A percentile compares a stretch with the other conserved stretches of the same genome.
Conservation (phyloP, 2,113 vertebrate genomes). For the Peromyscus polionotus region DNA sequence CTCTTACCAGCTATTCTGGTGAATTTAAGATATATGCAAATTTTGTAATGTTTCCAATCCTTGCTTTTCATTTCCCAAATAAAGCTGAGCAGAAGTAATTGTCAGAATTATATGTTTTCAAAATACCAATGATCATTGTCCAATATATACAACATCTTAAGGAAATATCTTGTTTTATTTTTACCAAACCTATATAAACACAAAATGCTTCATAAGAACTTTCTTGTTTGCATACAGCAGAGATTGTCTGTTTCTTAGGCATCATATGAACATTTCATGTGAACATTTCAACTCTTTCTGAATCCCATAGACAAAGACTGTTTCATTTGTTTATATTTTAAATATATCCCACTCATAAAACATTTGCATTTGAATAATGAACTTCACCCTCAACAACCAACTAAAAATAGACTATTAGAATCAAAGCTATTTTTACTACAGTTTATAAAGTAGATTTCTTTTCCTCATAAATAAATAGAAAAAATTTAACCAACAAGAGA, state of each 20-base stretch:
- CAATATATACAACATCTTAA: background rate
- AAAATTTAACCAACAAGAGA: background rate
- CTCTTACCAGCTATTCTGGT: background rate
- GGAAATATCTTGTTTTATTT: background rate
- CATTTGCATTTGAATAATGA: constrained; percentile 50
- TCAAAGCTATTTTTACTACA: constrained; percentile 21
- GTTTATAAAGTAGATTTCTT: background rate
- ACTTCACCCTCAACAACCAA: background rate
- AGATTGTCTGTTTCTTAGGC: background rate
- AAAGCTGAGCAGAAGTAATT: background rate
- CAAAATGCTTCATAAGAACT: background rate
- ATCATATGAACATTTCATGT: background rate
- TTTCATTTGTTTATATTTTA: constrained; percentile 25
- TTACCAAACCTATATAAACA: background rate
- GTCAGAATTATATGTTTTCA: background rate
- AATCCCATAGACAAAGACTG: background rate
- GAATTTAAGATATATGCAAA: background rate
- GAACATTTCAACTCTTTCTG: background rate
- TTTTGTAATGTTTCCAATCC: background rate
- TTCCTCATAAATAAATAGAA: background rate
- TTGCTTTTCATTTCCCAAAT: constrained; percentile 22
- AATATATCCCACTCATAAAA: background rate
- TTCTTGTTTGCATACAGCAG: background rate
- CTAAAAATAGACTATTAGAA: background rate
- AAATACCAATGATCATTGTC: constrained; percentile 3